Conservation (phyloP, 2,797 vertebrate species). For the Todus mexicanus region DNA sequence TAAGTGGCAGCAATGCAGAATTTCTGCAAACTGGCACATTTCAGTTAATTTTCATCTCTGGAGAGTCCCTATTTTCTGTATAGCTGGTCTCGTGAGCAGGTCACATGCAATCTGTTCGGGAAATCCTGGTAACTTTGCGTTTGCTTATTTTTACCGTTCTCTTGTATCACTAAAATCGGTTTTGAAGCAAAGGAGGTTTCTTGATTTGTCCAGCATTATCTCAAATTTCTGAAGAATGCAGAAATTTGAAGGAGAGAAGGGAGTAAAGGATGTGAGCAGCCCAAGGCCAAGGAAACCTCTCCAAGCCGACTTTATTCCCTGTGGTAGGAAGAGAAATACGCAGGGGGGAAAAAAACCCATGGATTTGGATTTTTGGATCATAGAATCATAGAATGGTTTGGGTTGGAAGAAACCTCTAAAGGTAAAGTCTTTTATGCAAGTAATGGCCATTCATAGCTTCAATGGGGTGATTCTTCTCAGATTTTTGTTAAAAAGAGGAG, state of each 20-base stretch:
- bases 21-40: neutral
- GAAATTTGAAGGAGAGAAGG: neutral
- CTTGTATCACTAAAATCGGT: neutral
- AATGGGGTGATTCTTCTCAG: neutral
- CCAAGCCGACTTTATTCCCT: neutral
- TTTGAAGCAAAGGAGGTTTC: neutral
- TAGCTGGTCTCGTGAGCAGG: neutral
- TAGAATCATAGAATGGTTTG: too few relatives aligned
- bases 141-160: neutral
- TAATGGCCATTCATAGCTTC: neutral
- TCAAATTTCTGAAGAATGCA: neutral
- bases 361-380: constrained; percentile 8
- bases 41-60: neutral
- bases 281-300: neutral
- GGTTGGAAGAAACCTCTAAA: too few relatives aligned
- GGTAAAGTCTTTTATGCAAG: too few relatives aligned
- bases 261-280: neutral
- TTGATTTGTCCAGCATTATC: constrained; percentile 1
- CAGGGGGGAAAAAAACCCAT: neutral
- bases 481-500: neutral
- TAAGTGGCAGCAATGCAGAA: neutral
- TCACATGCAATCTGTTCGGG: neutral
- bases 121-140: neutral
- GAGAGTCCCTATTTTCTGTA: neutral
- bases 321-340: neutral